Conservation (phyloP, 2,888 invertebrate species). For the Limnephilus auricula region DNA sequence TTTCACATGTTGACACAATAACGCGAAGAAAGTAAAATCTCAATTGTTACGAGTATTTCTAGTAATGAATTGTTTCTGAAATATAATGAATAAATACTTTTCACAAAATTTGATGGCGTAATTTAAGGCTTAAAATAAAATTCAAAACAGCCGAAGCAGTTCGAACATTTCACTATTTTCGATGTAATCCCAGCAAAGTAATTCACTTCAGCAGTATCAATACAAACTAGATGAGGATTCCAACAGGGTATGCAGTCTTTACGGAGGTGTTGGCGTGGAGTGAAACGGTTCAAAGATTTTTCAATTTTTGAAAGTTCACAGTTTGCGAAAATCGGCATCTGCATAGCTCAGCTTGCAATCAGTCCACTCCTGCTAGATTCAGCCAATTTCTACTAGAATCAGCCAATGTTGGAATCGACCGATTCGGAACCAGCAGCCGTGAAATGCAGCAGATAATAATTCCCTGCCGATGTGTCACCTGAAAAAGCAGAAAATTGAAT, state of each 20-base stretch:
- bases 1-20: too few species aligned
- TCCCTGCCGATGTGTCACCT: neutral
- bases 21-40: too few species aligned
- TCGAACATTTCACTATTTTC: neutral
- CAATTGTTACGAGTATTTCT: too few species aligned
- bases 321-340: neutral
- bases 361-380: neutral
- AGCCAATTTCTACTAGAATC: neutral
- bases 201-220: neutral
- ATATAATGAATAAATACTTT: too few species aligned
- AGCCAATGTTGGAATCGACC: neutral
- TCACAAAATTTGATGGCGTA: neutral
- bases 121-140: neutral
- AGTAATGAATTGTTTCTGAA: too few species aligned
- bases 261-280: neutral
- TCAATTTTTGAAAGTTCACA: neutral
- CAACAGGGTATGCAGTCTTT: neutral
- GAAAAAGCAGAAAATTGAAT: slow-evolving; percentile 1
- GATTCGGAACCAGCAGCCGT: neutral
- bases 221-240: neutral
- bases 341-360: neutral
- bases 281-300: neutral
- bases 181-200: neutral
- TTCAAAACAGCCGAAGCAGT: neutral
- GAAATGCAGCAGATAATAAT: neutral